Evolutionary conservation across 2,113 vertebrate genomes (phyloP).

Genomic region (Chitala chitala): DNA sequence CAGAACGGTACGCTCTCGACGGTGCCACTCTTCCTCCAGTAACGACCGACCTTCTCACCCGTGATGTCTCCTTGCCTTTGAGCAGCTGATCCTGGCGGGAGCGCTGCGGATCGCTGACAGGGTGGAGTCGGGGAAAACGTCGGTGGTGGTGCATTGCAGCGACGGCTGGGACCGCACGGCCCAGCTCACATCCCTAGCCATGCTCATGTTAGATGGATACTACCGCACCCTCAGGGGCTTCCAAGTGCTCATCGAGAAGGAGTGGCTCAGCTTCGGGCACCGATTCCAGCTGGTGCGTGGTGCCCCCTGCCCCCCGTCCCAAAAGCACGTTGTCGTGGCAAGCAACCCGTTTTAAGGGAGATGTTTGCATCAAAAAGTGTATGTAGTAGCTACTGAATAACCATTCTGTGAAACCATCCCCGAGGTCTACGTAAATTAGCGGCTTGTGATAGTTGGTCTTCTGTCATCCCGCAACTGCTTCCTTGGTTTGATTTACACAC

Average conservation of each 20-base stretch:
- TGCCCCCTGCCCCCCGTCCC: not conserved
- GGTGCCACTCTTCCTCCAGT: too few species aligned
- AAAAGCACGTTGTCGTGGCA: not conserved
- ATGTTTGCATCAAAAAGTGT: too few species aligned
- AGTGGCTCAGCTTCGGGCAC: constrained; percentile 95
- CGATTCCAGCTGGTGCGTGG: constrained; percentile 83
- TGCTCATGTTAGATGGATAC: constrained; percentile 90
- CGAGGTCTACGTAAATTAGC: too few species aligned
- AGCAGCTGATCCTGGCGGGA: constrained; percentile 84
- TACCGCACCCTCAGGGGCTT: constrained; percentile 90
- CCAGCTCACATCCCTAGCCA: constrained; percentile 87
- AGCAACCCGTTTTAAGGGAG: not conserved
- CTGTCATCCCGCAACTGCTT: too few species aligned
- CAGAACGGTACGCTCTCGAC: too few species aligned
- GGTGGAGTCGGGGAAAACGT: constrained; percentile 91
- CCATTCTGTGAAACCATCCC: too few species aligned
- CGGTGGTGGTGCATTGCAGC: constrained; percentile 91
- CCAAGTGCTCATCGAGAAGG: constrained; percentile 89
- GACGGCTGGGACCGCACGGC: constrained; percentile 93
- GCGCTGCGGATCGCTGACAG: constrained; percentile 91
- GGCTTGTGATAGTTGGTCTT: too few species aligned
- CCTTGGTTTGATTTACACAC: too few species aligned
- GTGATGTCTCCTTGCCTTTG: not conserved
- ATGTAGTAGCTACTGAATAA: too few species aligned
- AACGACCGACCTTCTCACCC: too few species aligned